phyloP scores from a whole-genome alignment of 1,140 invertebrate genomes.

The Eupristina koningsbergeri region DNA sequence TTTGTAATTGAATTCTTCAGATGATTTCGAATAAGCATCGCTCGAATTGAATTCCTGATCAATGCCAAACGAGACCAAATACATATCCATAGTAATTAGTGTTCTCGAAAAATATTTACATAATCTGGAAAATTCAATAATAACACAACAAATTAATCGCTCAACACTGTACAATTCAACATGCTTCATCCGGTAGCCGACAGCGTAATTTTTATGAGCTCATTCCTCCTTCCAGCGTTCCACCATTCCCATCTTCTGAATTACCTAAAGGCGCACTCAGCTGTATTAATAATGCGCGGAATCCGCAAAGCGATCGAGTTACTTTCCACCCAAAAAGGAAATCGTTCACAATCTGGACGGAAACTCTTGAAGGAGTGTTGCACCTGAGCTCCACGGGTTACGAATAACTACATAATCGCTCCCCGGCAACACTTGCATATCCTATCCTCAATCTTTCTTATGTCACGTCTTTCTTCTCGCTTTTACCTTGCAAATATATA shows the following conservation, averaged over 20 bases:
- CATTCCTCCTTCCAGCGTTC: neutral
- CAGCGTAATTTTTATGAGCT: constrained; percentile 18
- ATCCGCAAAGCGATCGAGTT: constrained; percentile 46
- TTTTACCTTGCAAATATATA: too few relatives aligned
- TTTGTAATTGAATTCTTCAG: neutral
- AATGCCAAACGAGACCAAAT: neutral
- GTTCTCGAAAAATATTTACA: constrained; percentile 6
- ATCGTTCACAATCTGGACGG: constrained; percentile 28
- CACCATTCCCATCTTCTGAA: too few relatives aligned
- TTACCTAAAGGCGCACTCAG: neutral
- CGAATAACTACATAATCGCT: constrained; percentile 43
- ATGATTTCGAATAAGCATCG: neutral
- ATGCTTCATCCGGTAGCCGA: neutral
- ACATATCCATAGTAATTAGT: neutral
- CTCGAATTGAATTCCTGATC: too few relatives aligned
- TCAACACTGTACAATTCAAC: neutral
- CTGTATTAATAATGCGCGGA: constrained; percentile 48
- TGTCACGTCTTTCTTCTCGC: neutral
- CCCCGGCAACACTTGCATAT: neutral
- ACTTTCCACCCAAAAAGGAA: neutral
- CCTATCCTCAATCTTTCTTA: constrained; percentile 3
- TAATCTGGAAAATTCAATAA: neutral
- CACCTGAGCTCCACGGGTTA: constrained; percentile 36
- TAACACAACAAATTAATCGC: neutral
- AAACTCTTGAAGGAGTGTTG: neutral